Base-by-base conservation (phyloP, 1,140 invertebrate genomes). In the Antheraea mylitta region DNA sequence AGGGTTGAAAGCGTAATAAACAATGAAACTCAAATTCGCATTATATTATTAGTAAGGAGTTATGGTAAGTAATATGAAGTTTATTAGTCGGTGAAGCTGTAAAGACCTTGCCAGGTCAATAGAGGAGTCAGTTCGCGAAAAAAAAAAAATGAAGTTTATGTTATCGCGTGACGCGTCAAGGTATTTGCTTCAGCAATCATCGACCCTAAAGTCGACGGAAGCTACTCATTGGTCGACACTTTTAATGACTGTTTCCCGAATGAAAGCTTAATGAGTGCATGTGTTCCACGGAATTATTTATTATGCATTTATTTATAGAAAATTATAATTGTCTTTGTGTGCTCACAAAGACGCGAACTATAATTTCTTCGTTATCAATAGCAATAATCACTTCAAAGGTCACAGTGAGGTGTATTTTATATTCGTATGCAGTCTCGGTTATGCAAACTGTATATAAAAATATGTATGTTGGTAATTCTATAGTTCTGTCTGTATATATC, bases 161-260 rank as follows among this genome's bases (percentile, higher is more conserved):
- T 9, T 53, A 53, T 53, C 45, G 16, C 45, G 45, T 53, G 45
- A 13, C 16, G 11, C 16, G 11, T 16, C 45, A 53, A 53, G 16
- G 45, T 53, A 53, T 53, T 16, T 13, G 45, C 13, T 53, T 53
- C 45, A 11, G 45, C 45, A 70, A 73, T 65, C 45, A 53, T 53
- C 45, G 45, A 53, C 45, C 45, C 45, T 13, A 53, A 53, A 53
- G 45, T 72, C 75, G 73, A 66, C 83, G 85, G 85, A 87, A 87
- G 82, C 81, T 80, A 75, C 80, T 84, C 80, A 78, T 87, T 85
- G 82, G 79, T 75, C 73, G 81, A 81, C 79, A 81, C 74, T 86
- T 84, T 87, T 84, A 87, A 87, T 85, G 82, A 81, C 64, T 76
- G 79, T 77, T 80, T 87, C 79, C 85, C 76, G 79, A 80, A 85